Base-by-base conservation (phyloP, 1,140 invertebrate species). In the Andricus grossulariae region DNA sequence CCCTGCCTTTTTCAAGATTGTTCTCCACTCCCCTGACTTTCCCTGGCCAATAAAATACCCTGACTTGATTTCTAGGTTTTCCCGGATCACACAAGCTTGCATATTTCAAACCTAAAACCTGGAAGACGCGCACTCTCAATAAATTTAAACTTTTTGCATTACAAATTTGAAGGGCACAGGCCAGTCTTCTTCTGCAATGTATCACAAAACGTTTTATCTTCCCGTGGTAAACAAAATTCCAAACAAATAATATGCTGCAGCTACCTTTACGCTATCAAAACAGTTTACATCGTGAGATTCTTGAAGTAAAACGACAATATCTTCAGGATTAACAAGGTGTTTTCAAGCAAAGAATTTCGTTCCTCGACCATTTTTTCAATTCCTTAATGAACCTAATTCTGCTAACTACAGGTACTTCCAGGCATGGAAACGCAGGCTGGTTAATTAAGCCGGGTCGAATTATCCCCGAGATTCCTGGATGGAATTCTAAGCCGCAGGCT, bases 401-500 rank as follows among this genome's bases (percentile, higher is more conserved):
- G 18, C 52, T 54, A 54, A 54, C 52, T 54, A 18, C 52, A 72
- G 76, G 74, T 72, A 57, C 77, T 79, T 80, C 79, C 75, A 54
- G 75, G 71, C 55, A 51, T 54, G 16, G 52, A 54, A 54, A 78
- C 78, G 80, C 60, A 78, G 75, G 79, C 25, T 50, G 79, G 82
- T 81, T 81, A 83, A 83, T 83, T 83, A 83, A 83, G 80, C 81
- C 78, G 72, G 75, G 79, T 80, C 71, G 80, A 80, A 83, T 81
- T 83, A 83, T 80, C 82, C 60, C 50, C 72, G 76, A 75, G 77
- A 83, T 83, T 79, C 80, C 73, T 60, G 81, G 72, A 57, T 57
- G 19, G 55, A 7, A 57, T 57, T 57, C 19, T 57, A 4, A 21
- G 55, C 18, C 55, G 19, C 10, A 57, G 55, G 54, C 54, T 55